These are phyloP conservation scores for Sebastes wilsoni DNA, from an alignment of 2,797 vertebrate genomes.

Conservation along the genomic window DNA sequence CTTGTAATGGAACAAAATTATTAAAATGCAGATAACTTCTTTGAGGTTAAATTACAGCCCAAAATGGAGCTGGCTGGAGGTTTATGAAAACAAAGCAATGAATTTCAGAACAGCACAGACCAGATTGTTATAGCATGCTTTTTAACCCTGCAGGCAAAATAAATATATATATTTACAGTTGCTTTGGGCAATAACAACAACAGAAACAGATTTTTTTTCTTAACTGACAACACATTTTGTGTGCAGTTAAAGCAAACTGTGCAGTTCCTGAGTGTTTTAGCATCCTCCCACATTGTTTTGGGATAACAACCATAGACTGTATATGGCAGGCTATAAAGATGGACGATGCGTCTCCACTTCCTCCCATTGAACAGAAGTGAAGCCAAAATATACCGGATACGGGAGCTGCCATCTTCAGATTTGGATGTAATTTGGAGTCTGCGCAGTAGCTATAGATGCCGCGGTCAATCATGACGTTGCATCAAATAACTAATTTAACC, in stretches of 20 bases:
- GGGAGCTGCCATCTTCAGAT: too few species aligned
- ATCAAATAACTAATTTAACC: too few species aligned
- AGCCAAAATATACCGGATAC: too few species aligned
- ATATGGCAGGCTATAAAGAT: too few species aligned
- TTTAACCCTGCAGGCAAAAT: background rate
- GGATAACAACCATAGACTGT: background rate
- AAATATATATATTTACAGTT: background rate
- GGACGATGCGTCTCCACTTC: too few species aligned
- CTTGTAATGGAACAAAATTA: background rate
- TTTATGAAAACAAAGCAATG: background rate
- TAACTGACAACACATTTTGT: background rate
- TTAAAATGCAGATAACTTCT: background rate
- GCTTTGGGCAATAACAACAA: background rate
- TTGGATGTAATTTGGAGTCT: too few species aligned
- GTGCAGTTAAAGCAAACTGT: background rate
- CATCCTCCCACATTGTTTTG: background rate
- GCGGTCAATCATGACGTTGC: too few species aligned
- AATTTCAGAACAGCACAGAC: background rate
- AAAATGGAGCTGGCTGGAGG: background rate
- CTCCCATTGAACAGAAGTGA: too few species aligned
- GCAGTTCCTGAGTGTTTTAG: background rate
- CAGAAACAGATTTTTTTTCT: background rate
- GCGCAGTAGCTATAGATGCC: too few species aligned
- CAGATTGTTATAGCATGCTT: background rate
- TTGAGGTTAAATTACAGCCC: background rate